A percentile compares a stretch with the other conserved stretches of the same genome.
Conservation (phyloP, 2,113 vertebrate genomes). For the Illadopsis cleaveri region DNA sequence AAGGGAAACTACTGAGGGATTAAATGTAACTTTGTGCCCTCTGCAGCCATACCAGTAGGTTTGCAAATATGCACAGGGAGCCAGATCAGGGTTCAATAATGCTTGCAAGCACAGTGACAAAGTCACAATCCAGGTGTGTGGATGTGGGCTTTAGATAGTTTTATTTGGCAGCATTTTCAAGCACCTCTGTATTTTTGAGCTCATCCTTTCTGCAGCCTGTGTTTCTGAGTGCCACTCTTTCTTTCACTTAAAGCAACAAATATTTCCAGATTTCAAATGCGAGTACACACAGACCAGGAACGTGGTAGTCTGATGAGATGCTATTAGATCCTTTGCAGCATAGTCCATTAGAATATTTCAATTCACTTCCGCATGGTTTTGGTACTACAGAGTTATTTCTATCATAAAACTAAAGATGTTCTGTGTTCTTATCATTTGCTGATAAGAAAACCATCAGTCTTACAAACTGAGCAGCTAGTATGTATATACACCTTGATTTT, state of each 20-base stretch:
- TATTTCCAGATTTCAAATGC: not conserved
- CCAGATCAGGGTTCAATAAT: not conserved
- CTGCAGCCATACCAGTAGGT: not conserved
- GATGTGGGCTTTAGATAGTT: not conserved
- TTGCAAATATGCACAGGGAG: not conserved
- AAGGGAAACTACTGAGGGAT: not conserved
- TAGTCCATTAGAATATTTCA: not conserved
- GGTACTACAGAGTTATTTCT: not conserved
- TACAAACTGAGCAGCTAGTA: not conserved
- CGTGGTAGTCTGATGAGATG: not conserved
- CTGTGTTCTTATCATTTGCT: conserved; percentile 1
- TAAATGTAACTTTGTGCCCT: not conserved
- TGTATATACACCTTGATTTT: conserved; percentile 2
- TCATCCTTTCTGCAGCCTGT: not conserved
- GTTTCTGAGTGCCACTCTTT: not conserved
- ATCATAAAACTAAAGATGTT: not conserved
- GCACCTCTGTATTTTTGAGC: not conserved
- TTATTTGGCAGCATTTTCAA: not conserved
- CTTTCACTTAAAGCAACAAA: not conserved
- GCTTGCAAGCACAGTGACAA: not conserved
- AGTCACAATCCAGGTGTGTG: not conserved
- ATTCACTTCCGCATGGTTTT: not conserved
- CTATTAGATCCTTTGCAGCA: not conserved
- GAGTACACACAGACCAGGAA: not conserved
- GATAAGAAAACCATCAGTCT: conserved; percentile 21